Evolutionary conservation across 2,797 vertebrate genomes (phyloP).

Genomic region (Tenualosa ilisha): DNA sequence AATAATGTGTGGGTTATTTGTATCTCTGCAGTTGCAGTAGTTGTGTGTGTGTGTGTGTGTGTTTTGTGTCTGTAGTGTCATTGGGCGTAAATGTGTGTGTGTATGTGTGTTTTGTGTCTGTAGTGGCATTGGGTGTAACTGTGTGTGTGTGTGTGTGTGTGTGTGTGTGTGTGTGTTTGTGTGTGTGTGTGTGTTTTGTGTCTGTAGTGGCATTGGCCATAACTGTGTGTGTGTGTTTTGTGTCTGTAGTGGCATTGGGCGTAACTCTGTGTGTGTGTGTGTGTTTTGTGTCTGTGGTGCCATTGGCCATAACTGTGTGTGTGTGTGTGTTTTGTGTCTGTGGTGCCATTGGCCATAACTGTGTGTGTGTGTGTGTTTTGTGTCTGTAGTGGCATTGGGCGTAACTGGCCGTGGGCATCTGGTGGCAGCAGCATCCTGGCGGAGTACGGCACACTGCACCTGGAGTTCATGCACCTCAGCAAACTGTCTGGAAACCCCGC

Average conservation of each 20-base stretch:
- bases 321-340: not conserved
- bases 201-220: constrained; percentile 86
- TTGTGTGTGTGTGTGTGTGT: too few relatives aligned
- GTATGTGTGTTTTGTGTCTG: not conserved
- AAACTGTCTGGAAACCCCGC: constrained; percentile 89
- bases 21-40: too few relatives aligned
- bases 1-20: too few relatives aligned
- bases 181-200: not conserved
- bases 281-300: not conserved
- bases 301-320: not conserved
- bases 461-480: constrained; percentile 96
- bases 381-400: constrained; percentile 84
- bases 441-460: constrained; percentile 94
- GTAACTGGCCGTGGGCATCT: constrained; percentile 99
- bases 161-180: too few relatives aligned
- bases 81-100: not conserved
- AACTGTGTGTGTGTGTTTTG: constrained; percentile 73
- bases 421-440: constrained; percentile 99
- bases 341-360: not conserved
- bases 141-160: not conserved
- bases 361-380: not conserved
- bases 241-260: constrained; percentile 84
- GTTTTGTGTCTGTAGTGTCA: too few relatives aligned
- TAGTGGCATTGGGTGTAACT: too few relatives aligned
- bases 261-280: constrained; percentile 72